Evolutionary conservation across 2,888 invertebrate genomes (phyloP).

Genomic region (Syrphus vitripennis): DNA sequence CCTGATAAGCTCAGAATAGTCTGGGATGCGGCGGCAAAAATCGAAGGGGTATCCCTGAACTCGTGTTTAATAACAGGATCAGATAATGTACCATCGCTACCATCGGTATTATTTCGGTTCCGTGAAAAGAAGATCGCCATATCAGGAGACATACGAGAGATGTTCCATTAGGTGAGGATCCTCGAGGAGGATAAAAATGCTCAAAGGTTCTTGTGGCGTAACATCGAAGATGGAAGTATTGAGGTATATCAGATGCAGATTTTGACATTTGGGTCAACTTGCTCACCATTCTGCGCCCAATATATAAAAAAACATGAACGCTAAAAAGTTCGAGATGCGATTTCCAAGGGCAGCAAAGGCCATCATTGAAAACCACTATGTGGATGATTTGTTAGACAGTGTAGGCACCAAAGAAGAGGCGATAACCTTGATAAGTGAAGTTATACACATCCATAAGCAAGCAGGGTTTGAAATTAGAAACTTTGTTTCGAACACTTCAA

Average conservation of each 20-base stretch:
- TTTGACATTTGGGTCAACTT: background rate
- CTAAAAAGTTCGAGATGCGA: slow-evolving; percentile 35
- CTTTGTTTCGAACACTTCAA: too few relatives aligned
- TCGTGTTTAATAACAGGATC: background rate
- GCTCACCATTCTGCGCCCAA: background rate
- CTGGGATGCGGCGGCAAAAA: background rate
- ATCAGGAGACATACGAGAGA: background rate
- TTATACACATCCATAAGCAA: slow-evolving; percentile 58
- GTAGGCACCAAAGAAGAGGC: slow-evolving; percentile 54
- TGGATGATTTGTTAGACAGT: slow-evolving; percentile 72
- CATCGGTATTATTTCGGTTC: background rate
- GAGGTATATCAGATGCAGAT: background rate
- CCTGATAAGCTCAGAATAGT: background rate
- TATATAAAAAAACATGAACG: slow-evolving; percentile 73
- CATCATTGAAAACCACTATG: slow-evolving; percentile 30
- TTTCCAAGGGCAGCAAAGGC: slow-evolving; percentile 64
- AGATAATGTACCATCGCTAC: background rate
- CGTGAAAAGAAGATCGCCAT: background rate
- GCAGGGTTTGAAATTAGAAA: background rate
- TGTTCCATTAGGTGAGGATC: background rate
- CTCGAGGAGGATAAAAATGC: background rate
- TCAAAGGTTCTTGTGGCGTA: background rate
- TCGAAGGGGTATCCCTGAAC: background rate
- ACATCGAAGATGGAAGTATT: background rate
- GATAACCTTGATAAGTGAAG: slow-evolving; percentile 15